Evolutionary conservation across 2,113 vertebrate genomes (phyloP).

Genomic region (Perca fluviatilis): DNA sequence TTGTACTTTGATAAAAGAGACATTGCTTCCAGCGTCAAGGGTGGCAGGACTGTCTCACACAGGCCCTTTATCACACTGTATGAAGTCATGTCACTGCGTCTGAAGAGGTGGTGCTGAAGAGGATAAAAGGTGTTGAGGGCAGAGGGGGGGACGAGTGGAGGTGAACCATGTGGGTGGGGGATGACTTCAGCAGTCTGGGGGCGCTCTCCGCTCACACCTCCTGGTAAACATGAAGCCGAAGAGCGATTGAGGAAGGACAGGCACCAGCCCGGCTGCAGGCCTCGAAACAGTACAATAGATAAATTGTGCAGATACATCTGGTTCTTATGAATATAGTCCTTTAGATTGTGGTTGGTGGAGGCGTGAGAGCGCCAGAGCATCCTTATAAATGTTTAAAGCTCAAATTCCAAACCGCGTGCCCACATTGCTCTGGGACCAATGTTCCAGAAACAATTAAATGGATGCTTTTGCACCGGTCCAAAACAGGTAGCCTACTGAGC

Average conservation of each 20-base stretch:
- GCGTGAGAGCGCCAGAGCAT: constrained; percentile 62
- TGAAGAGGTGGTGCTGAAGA: constrained; percentile 65
- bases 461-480: constrained; percentile 4
- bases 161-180: constrained; percentile 53
- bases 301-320: constrained; percentile 81
- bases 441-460: constrained; percentile 10
- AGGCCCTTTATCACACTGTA: constrained; percentile 9
- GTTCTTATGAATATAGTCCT: constrained; percentile 72
- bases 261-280: constrained; percentile 55
- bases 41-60: constrained; percentile 13
- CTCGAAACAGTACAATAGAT: constrained; percentile 74
- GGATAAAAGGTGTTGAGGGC: constrained; percentile 58
- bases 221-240: constrained; percentile 49
- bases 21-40: neutral
- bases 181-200: constrained; percentile 48
- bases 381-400: constrained; percentile 62
- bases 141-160: constrained; percentile 28
- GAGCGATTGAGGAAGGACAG: constrained; percentile 41
- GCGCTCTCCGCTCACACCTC: constrained; percentile 33
- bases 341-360: constrained; percentile 59
- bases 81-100: constrained; percentile 24
- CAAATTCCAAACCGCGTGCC: constrained; percentile 40
- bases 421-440: constrained; percentile 11
- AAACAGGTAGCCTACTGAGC: neutral
- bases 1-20: constrained; percentile 13